Conservation (phyloP, 2,113 vertebrate species). For the Pedionomus torquatus region DNA sequence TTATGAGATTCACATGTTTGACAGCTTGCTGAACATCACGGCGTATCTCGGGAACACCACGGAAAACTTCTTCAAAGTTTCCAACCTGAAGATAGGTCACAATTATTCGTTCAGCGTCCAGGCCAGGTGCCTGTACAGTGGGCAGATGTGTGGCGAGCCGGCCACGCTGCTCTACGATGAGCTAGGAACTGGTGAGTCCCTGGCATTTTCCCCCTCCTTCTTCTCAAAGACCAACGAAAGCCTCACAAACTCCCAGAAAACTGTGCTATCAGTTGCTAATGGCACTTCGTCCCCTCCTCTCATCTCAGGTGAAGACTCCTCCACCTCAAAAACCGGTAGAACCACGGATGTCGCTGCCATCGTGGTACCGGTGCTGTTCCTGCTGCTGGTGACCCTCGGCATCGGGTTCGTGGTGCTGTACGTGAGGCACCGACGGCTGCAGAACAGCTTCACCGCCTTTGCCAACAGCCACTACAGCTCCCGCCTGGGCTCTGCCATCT, state of each 20-base stretch:
- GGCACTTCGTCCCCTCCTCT: not conserved
- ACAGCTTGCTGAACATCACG: constrained; percentile 85
- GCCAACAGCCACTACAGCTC: constrained; percentile 99
- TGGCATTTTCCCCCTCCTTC: not conserved
- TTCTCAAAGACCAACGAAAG: not conserved
- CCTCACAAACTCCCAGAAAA: not conserved
- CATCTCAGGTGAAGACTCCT: constrained; percentile 36
- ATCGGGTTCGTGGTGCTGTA: constrained; percentile 86
- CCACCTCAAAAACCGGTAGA: not conserved
- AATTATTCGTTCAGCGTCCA: constrained; percentile 94
- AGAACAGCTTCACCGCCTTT: constrained; percentile 94
- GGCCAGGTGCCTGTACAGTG: constrained; percentile 86
- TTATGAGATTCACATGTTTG: constrained; percentile 91
- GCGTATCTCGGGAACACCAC: constrained; percentile 92
- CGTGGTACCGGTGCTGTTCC: constrained; percentile 92
- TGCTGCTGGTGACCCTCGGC: constrained; percentile 87
- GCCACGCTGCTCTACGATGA: constrained; percentile 88
- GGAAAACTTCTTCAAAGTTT: constrained; percentile 91
- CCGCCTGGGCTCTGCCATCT: constrained; percentile 92
- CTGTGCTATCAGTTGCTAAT: fast-evolving
- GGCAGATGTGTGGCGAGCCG: constrained; percentile 92
- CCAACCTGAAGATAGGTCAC: constrained; percentile 87
- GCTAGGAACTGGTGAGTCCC: constrained; percentile 75
- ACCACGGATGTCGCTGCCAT: constrained; percentile 87
- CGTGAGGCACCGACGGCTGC: constrained; percentile 88